Evolutionary conservation across 2,797 vertebrate genomes (phyloP).

Genomic region (Paedocypris micromegethes): DNA sequence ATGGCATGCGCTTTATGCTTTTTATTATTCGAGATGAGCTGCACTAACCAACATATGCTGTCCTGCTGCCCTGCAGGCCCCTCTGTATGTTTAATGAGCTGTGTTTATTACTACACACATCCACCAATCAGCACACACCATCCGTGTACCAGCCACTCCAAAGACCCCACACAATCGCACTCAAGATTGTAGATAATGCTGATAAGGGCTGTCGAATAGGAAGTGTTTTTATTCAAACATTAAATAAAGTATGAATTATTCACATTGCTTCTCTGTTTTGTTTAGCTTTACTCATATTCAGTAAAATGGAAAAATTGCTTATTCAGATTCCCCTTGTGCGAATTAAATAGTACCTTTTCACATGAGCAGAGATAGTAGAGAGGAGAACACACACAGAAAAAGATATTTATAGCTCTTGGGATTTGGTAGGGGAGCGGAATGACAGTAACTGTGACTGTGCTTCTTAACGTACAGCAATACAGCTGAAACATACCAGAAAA

Average conservation of each 20-base stretch:
- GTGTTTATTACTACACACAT: constrained; percentile 22
- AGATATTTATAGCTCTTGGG: constrained; percentile 45
- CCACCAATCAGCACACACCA: constrained; percentile 23
- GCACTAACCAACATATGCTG: constrained; percentile 30
- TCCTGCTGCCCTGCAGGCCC: constrained; percentile 21
- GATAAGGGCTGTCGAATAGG: background rate
- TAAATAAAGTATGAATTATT: constrained; percentile 13
- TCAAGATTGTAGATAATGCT: background rate
- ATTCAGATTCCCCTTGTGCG: constrained; percentile 21
- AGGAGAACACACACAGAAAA: constrained; percentile 19
- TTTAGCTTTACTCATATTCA: background rate
- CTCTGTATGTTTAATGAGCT: constrained; percentile 44
- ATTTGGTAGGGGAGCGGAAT: constrained; percentile 43
- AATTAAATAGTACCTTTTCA: constrained; percentile 23
- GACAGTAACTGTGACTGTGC: constrained; percentile 10
- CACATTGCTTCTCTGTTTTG: constrained; percentile 1
- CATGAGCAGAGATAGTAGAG: constrained; percentile 22
- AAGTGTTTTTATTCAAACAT: too few relatives aligned
- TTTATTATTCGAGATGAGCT: constrained; percentile 2
- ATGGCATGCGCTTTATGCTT: constrained; percentile 10
- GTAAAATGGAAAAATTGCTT: constrained; percentile 19
- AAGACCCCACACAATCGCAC: background rate
- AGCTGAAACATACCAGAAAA: constrained; percentile 9
- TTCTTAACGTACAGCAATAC: constrained; percentile 28
- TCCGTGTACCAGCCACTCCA: constrained; percentile 8